Conservation (phyloP, 2,113 vertebrate genomes). For the Paramormyrops kingsleyae region DNA sequence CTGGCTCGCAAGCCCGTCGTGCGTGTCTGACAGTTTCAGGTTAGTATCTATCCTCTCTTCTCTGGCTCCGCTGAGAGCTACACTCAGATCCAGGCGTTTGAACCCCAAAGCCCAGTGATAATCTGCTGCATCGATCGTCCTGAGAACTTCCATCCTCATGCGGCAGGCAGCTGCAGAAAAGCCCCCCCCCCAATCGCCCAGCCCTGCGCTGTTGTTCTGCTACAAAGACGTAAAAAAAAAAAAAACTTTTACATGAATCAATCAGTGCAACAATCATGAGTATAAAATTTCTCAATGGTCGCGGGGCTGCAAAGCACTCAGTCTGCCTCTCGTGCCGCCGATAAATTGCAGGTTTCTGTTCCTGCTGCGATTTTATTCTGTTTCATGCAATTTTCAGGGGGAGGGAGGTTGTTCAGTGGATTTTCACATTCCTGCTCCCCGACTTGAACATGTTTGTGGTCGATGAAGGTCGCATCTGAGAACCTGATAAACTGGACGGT, state of each 20-base stretch:
- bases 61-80: constrained; percentile 53
- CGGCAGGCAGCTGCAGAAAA: constrained; percentile 45
- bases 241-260: background rate
- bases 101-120: constrained; percentile 67
- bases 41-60: constrained; percentile 51
- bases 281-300: background rate
- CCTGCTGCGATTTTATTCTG: background rate
- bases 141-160: constrained; percentile 67
- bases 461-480: background rate
- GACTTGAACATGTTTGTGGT: background rate
- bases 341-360: background rate
- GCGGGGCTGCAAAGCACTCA: background rate
- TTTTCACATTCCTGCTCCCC: background rate
- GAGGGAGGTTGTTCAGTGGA: background rate
- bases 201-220: background rate
- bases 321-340: background rate
- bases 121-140: constrained; percentile 69
- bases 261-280: background rate
- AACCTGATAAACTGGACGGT: background rate
- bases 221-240: background rate
- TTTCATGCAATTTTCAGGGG: background rate
- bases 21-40: constrained; percentile 67
- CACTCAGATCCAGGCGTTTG: constrained; percentile 66
- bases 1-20: constrained; percentile 49
- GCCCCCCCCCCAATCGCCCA: constrained; percentile 29